Evolutionary conservation across 2,888 invertebrate genomes (phyloP).

Genomic region (Loripinus fragilis): DNA sequence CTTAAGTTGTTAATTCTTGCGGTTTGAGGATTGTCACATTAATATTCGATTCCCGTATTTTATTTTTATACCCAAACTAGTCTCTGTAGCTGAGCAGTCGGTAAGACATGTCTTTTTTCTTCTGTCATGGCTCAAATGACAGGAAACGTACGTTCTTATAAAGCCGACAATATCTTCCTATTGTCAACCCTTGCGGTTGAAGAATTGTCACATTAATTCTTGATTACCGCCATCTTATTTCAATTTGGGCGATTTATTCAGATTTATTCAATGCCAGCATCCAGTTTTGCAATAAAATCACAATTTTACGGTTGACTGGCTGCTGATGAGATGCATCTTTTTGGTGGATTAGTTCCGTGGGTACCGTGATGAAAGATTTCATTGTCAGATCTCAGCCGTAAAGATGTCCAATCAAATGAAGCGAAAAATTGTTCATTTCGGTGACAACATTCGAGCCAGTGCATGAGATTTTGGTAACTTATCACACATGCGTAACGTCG

Average conservation of each 20-base stretch:
- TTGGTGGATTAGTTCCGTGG: slow-evolving; percentile 52
- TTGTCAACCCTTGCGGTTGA: slow-evolving; percentile 1
- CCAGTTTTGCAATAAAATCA: slow-evolving; percentile 62
- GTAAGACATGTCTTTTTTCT: too few species aligned
- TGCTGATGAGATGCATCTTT: slow-evolving; percentile 52
- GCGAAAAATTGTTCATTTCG: slow-evolving; percentile 38
- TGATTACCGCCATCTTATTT: slow-evolving; percentile 58
- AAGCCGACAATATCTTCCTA: background rate
- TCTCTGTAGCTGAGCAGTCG: too few species aligned
- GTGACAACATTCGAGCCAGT: slow-evolving; percentile 17
- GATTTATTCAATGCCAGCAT: slow-evolving; percentile 55
- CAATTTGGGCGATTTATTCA: slow-evolving; percentile 59
- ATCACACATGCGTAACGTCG: too few species aligned
- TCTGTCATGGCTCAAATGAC: background rate
- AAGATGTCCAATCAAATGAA: slow-evolving; percentile 55
- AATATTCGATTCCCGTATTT: too few species aligned
- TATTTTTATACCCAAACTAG: too few species aligned
- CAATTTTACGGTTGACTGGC: slow-evolving; percentile 50
- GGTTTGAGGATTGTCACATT: too few species aligned
- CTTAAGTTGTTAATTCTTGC: too few species aligned
- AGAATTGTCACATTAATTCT: background rate
- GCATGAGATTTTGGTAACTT: too few species aligned
- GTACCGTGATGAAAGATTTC: slow-evolving; percentile 41
- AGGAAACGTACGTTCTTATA: background rate
- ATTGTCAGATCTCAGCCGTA: slow-evolving; percentile 50